Evolutionary conservation across 1,140 invertebrate species (phyloP).

Genomic region (Bombus affinis): DNA sequence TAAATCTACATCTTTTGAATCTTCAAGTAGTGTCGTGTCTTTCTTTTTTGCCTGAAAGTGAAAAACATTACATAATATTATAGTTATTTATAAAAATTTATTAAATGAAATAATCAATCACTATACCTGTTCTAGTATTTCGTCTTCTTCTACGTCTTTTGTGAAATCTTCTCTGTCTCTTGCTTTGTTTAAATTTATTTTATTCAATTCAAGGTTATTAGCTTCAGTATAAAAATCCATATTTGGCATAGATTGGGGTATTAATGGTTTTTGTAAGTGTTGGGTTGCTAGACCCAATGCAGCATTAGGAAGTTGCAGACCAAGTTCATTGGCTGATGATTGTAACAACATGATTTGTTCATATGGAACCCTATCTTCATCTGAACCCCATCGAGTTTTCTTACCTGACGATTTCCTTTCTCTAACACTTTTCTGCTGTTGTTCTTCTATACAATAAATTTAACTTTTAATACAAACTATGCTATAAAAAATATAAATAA

Average conservation of each 20-base stretch:
- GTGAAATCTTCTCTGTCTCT: slow-evolving; percentile 75
- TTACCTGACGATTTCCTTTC: slow-evolving; percentile 77
- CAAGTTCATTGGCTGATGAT: slow-evolving; percentile 75
- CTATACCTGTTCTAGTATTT: slow-evolving; percentile 75
- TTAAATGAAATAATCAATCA: slow-evolving; percentile 12
- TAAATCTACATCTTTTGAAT: slow-evolving; percentile 75
- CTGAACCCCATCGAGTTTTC: slow-evolving; percentile 81
- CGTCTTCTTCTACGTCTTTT: slow-evolving; percentile 81
- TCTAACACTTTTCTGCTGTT: slow-evolving; percentile 70
- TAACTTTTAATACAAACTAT: not conserved
- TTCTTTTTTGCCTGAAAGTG: slow-evolving; percentile 69
- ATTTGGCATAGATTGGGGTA: slow-evolving; percentile 47
- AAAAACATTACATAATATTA: not conserved
- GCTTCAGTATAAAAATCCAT: slow-evolving; percentile 78
- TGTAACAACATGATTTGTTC: slow-evolving; percentile 80
- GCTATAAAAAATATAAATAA: slow-evolving; percentile 1
- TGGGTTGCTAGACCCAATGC: slow-evolving; percentile 74
- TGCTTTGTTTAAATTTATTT: slow-evolving; percentile 81
- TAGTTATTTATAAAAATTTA: not conserved
- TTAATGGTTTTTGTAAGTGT: slow-evolving; percentile 52
- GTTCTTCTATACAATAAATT: slow-evolving; percentile 54
- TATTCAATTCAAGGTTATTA: slow-evolving; percentile 59
- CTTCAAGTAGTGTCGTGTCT: slow-evolving; percentile 43
- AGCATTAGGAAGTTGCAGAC: slow-evolving; percentile 75
- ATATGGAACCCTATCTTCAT: slow-evolving; percentile 80